Evolutionary conservation across 1,140 invertebrate genomes (phyloP).

Genomic region (Neodiprion fabricii): DNA sequence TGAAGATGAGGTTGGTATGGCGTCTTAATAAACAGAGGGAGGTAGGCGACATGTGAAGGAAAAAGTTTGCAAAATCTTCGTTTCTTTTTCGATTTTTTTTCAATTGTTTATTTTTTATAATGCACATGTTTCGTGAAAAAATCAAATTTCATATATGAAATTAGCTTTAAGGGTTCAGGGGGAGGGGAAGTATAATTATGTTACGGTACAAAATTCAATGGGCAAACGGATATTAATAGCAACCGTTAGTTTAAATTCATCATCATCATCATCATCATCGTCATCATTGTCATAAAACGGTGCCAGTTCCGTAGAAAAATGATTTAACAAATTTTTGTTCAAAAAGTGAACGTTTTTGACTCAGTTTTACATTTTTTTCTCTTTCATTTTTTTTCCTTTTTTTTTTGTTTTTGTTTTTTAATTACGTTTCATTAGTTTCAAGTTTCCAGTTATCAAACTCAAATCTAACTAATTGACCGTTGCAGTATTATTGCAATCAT

Average conservation of each 20-base stretch:
- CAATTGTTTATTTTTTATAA: constrained; percentile 56
- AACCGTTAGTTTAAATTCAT: too few relatives aligned
- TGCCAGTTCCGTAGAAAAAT: too few relatives aligned
- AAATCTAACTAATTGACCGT: constrained; percentile 38
- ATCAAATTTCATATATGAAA: constrained; percentile 58
- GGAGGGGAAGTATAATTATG: constrained; percentile 24
- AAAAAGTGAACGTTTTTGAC: constrained; percentile 20
- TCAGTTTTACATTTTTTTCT: constrained; percentile 17
- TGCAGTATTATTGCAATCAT: constrained; percentile 26
- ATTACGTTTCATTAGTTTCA: constrained; percentile 38
- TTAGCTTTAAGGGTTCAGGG: constrained; percentile 46
- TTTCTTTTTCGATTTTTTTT: constrained; percentile 54
- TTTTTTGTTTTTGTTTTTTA: constrained; percentile 37
- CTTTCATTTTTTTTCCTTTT: constrained; percentile 29
- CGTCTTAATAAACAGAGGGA: neutral
- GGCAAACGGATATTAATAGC: constrained; percentile 22
- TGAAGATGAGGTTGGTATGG: neutral
- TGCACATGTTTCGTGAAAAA: constrained; percentile 59
- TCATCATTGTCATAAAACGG: too few relatives aligned
- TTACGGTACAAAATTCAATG: constrained; percentile 52
- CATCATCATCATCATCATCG: too few relatives aligned
- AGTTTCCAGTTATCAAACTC: constrained; percentile 28
- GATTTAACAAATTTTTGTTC: constrained; percentile 16
- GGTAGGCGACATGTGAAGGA: neutral
- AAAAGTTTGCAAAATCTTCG: constrained; percentile 18